phyloP scores from a whole-genome alignment of 2,113 vertebrate species.

The Hippocampus zosterae region DNA sequence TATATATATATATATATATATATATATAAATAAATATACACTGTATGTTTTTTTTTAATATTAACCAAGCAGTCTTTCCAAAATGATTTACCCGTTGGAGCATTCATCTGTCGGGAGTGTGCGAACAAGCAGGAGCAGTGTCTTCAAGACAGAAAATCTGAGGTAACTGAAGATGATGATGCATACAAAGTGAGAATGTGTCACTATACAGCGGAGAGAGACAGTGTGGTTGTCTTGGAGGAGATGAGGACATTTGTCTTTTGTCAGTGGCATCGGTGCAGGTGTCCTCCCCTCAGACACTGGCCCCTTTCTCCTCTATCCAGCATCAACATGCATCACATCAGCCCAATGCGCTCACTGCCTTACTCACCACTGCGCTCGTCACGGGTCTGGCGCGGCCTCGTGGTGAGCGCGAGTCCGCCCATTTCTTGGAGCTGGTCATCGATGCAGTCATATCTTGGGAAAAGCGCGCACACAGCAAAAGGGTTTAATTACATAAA shows the following conservation, averaged over 20 bases:
- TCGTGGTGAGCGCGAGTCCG: slow-evolving; percentile 3
- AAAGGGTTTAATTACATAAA: neutral
- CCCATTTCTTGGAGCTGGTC: neutral
- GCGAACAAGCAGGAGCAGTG: slow-evolving; percentile 1
- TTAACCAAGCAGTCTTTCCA: neutral
- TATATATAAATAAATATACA: too few species aligned
- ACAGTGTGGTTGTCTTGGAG: neutral
- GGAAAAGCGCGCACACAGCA: neutral
- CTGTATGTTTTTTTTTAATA: too few species aligned
- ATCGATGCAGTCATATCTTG: slow-evolving; percentile 21
- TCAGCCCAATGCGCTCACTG: slow-evolving; percentile 44
- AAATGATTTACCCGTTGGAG: too few species aligned
- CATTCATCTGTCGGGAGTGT: neutral
- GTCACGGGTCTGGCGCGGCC: slow-evolving; percentile 5
- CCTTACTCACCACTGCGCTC: slow-evolving; percentile 23
- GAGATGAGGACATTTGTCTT: slow-evolving; percentile 56
- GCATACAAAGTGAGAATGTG: slow-evolving; percentile 26
- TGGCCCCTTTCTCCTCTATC: slow-evolving; percentile 57
- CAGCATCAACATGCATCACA: slow-evolving; percentile 65
- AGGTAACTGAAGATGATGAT: slow-evolving; percentile 10
- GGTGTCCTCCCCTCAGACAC: slow-evolving; percentile 64
- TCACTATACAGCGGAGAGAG: slow-evolving; percentile 1
- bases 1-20: too few species aligned
- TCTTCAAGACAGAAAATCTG: slow-evolving; percentile 11
- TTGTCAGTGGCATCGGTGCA: slow-evolving; percentile 45